Conservation (phyloP, 2,888 invertebrate species). For the Thymelicus lineola region DNA sequence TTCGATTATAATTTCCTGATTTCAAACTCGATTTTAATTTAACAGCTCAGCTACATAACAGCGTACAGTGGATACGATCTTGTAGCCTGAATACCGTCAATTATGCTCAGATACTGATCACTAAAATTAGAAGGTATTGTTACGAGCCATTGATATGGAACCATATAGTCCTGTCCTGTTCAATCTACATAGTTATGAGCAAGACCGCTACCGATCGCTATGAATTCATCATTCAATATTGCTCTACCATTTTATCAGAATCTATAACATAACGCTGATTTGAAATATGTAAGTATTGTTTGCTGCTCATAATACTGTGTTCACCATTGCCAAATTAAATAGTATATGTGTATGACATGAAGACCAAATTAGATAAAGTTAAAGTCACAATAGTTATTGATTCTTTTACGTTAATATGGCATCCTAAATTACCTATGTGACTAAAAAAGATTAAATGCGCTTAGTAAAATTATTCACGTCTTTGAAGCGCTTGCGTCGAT, state of each 20-base stretch:
- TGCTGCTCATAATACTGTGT: neutral
- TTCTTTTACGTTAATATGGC: no score
- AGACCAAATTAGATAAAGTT: no score
- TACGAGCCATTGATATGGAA: slow-evolving; percentile 14
- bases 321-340: no score
- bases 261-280: neutral
- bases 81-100: neutral
- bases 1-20: neutral
- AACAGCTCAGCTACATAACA: neutral
- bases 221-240: slow-evolving; percentile 12
- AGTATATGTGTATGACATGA: no score
- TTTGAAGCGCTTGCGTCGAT: no score
- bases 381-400: no score
- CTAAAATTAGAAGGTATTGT: slow-evolving; percentile 25
- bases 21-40: neutral
- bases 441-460: no score
- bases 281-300: neutral
- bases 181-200: slow-evolving; percentile 24
- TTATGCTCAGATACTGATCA: slow-evolving; percentile 11
- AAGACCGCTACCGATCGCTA: slow-evolving; percentile 1
- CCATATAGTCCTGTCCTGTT: slow-evolving; percentile 14
- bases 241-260: neutral
- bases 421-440: no score
- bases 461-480: no score
- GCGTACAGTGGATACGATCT: neutral